Evolutionary conservation across 2,797 vertebrate genomes (phyloP), one percentile per base, ranked within the genome.

Genomic region (Anguilla obscura): DNA sequence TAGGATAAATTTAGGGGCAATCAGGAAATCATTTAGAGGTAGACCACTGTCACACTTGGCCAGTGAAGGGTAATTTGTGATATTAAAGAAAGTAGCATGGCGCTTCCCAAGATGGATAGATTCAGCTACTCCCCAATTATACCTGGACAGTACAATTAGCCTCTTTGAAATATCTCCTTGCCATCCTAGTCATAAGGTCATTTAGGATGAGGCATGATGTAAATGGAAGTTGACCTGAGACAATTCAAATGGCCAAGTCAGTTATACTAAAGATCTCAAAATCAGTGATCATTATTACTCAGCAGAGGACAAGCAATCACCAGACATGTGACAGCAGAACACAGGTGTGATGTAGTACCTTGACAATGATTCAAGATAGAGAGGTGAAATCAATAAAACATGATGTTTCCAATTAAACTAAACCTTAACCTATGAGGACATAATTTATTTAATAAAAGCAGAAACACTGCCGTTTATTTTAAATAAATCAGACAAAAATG

Each of bases 281-380:
- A 89, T 90, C 86, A 36, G 91, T 92, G 87, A 87, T 92, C 88
- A 85, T 88, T 90, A 92, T 83, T 93, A 48, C 9, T 7, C 40
- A 21, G 76, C 14, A 24, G 30, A 80, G 36, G 40, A 79, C 3
- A 71, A 71, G 30, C 33, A 30, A 71, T 3, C 12, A 36, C 33
- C n/a, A 71, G 33, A 40, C 8, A 76, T 76, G 92, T 90, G 90
- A 66, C 87, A 87, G 88, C 88, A 86, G 88, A 92, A 90, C 86
- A 90, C 91, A 40, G 63, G n/a, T 91, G 82, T 85, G 91, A 94
- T 93, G 92, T 85, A 93, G 91, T 89, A 92, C 45, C 30, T 24
- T 2, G 10, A 30, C 12, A 33, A 30, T 74, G 8, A 30, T 33
- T 9, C 69, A 74, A 33, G 27, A 76, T 14, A 40, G 14, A 16